Conservation (phyloP, 2,888 invertebrate species). For the Anthophora plumipes region DNA sequence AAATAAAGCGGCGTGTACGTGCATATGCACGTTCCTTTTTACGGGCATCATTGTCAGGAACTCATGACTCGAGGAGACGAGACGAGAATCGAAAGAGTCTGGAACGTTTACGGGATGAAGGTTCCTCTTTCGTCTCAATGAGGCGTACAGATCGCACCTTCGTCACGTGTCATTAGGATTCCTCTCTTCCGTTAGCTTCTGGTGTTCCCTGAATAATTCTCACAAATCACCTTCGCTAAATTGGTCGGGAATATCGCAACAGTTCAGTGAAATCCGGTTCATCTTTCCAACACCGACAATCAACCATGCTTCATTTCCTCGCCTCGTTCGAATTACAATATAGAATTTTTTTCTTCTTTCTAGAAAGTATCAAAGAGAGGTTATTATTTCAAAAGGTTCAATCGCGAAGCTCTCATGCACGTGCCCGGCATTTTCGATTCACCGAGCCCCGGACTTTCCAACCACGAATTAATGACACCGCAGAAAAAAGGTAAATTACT, state of each 20-base stretch:
- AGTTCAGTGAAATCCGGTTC: background rate
- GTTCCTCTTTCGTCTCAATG: background rate
- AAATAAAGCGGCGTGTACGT: conserved; percentile 44
- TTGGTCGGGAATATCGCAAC: background rate
- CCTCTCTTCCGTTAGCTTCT: conserved; percentile 21
- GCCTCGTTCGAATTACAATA: too few species aligned
- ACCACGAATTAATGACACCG: too few species aligned
- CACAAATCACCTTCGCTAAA: background rate
- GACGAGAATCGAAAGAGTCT: conserved; percentile 16
- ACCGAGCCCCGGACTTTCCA: background rate
- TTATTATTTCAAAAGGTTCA: background rate
- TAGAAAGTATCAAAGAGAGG: background rate
- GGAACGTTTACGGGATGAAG: conserved; percentile 15
- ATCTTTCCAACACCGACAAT: background rate
- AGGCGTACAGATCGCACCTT: conserved; percentile 29
- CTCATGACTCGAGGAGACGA: conserved; percentile 27
- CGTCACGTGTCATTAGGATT: conserved; percentile 44
- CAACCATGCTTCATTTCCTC: background rate
- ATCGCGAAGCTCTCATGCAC: background rate
- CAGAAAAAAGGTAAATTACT: background rate
- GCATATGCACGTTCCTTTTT: conserved; percentile 14
- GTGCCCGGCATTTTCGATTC: background rate
- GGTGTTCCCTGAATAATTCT: background rate
- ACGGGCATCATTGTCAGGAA: conserved; percentile 30
- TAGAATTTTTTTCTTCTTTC: background rate